Conservation (phyloP, 2,113 vertebrate species). For the Halcyon malimbica region DNA sequence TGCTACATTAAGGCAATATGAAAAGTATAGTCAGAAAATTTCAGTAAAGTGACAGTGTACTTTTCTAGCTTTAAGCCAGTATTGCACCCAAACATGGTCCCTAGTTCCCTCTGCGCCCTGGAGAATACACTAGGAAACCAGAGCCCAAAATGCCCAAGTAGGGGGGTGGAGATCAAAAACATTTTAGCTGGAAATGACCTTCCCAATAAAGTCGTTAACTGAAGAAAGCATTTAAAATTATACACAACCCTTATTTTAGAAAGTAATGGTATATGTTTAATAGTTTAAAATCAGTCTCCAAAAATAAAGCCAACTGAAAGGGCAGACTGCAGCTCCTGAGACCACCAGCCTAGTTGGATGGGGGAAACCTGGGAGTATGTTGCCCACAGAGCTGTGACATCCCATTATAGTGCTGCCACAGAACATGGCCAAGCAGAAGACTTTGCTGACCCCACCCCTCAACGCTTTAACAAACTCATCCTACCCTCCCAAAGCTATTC, state of each 20-base stretch:
- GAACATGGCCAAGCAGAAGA: not conserved
- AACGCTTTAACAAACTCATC: not conserved
- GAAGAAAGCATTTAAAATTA: constrained; percentile 26
- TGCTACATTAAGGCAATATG: constrained; percentile 98
- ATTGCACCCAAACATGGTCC: constrained; percentile 88
- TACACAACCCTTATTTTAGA: not conserved
- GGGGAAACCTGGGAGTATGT: not conserved
- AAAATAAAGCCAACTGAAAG: not conserved
- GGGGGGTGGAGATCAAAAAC: constrained; percentile 43
- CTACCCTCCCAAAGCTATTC: not conserved
- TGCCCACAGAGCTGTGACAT: not conserved
- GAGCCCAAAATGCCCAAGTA: constrained; percentile 73
- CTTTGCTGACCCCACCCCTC: not conserved
- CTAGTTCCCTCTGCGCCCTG: constrained; percentile 79
- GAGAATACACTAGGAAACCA: constrained; percentile 75
- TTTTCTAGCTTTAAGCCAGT: constrained; percentile 87
- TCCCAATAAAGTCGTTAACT: constrained; percentile 50
- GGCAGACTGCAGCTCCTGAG: not conserved
- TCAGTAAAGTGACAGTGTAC: constrained; percentile 96
- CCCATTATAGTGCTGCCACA: not conserved
- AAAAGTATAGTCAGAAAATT: constrained; percentile 84
- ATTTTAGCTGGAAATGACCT: constrained; percentile 61
- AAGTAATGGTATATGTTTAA: constrained; percentile 40
- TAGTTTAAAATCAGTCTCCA: constrained; percentile 14
- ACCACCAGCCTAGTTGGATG: not conserved